Base-by-base conservation (phyloP, 2,888 invertebrate genomes). In the Ormyrus thymus region DNA sequence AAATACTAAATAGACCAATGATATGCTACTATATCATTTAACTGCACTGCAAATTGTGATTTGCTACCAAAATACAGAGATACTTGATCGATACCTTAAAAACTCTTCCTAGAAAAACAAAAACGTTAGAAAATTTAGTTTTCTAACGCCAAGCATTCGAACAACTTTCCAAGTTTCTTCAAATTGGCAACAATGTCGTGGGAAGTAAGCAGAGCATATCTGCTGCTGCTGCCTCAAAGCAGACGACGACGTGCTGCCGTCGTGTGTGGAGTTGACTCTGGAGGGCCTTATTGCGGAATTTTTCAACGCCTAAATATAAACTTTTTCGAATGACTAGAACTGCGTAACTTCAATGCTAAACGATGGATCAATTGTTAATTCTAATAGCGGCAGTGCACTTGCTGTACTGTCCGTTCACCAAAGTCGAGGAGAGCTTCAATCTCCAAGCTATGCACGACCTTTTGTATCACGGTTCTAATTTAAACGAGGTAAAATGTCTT, bases 351-450 rank as follows among this genome's bases (percentile, higher is more conserved):
- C 11, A 1, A 56, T 15, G n/a, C 15, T 51, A 1, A 51, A 69
- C 0, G 3, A 95, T 96, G 95, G 94, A 94, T 89, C 93, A 94
- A 87, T 91, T 96, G 89, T 91, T 96, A 85, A 93, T 95, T 89
- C 91, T 95, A 84, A 92, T 95, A 85, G 95, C 96, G 80, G 93
- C 94, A 84, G 93, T 95, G 84, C 96, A 97, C 90, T 91, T 98
- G 78, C 90, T 97, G 82, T 92, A 96, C 85, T 97, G 98, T 87
- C 99, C 99, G 72, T 98, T 95, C 89, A 98, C 98, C 6, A 99
- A 99, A 94, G 99, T 99, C 70, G 99, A 99, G 91, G 99, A 99
- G 92, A 99, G 98, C 91, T 99, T 99, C 90, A 99, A 98, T 91
- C 92, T 98, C 78, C 99, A 99, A 92, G 99, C 99, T 43, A 95